Evolutionary conservation across 2,797 vertebrate genomes (phyloP), one percentile per base, ranked within the genome.

Genomic region (Balearica regulorum): DNA sequence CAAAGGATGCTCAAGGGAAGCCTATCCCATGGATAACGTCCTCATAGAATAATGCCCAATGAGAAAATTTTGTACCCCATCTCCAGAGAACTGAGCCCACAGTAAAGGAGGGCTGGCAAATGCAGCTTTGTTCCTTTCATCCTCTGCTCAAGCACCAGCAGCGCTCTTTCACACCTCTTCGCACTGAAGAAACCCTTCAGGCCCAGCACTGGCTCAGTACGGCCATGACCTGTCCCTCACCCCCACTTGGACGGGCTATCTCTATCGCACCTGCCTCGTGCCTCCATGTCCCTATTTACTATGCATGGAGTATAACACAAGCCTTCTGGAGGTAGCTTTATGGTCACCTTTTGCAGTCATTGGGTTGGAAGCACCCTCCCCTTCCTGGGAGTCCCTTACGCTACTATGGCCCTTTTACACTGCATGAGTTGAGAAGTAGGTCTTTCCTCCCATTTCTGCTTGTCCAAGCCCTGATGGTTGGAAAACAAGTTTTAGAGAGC

Each of bases 241-340:
- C 21, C 35, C 43, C 31, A 31, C 6, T 69, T 22, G 33, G 49
- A 41, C 13, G 29, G 11, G 33, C 43, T 37, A 6, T 3, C 49
- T 48, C 60, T 28, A 11, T 29, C 6, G 1, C 43, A 48, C 46
- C 26, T 58, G 51, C 28, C 28, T 62, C 13, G 5, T 20, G 22
- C 18, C 26, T 62, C 28, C 13, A 2, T 6, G 20, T 43, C 49
- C 28, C 46, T 64, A 4, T 68, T 51, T 26, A 60, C 35, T 4
- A 13, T 2, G 6, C 18, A 6, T 5, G 6, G 13, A 64, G 16
- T 1, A 3, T 0, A 48, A 31, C 29, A 46, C 10, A 43, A 68
- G 5, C 22, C 19, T 60, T 57, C 54, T n/a, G 37, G 10, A 70
- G 17, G 46, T 26, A 71, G 22, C 3, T 90, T n/a, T 24, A 22